Evolutionary conservation across 2,113 vertebrate genomes (phyloP), one percentile per base, ranked within the genome.

Genomic region (Phocoena sinus): DNA sequence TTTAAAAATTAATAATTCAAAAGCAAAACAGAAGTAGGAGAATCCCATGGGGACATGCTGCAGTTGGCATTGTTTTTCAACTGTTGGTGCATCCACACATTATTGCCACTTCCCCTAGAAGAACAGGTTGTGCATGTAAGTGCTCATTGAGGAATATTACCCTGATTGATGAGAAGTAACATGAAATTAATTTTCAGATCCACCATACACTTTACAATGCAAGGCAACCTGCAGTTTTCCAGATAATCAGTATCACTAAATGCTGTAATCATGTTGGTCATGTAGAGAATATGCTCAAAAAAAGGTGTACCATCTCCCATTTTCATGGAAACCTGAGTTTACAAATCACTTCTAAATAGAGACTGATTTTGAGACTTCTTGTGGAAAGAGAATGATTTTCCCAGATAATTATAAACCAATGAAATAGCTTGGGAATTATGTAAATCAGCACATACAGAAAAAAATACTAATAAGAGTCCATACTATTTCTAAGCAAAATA

Each of bases 161-260:
- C 6, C 11, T 74, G n/a, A 62, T 31, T 62, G 58, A 91, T 91
- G 53, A 74, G 92, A 96, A 87, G 68, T 83, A 50, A 89, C 41
- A 63, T 96, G 41, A 92, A 97, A 73, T 96, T 91, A 96, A 96
- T 95, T 96, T 96, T 63, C 76, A 94, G 28, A 90, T 87, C 14
- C 7, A 92, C 25, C 4, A 63, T 79, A 80, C 33, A 81, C 26
- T 87, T 95, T 31, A 36, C 23, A 53, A 50, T 62, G 20, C 20
- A 92, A 31, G 67, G 9, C 47, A 88, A 58, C 38, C 11, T 96
- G 41, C 41, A 94, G 41, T 3, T 88, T 96, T 96, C 20, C 44
- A 73, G 71, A 85, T 77, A 95, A 96, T 41, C 84, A 89, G 38
- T 91, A 87, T 44, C 58, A 80, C 31, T 85, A 87, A 56, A 89